These are phyloP conservation scores for Unio delphinus DNA, from an alignment of 2,888 invertebrate genomes.

Conservation along the genomic window DNA sequence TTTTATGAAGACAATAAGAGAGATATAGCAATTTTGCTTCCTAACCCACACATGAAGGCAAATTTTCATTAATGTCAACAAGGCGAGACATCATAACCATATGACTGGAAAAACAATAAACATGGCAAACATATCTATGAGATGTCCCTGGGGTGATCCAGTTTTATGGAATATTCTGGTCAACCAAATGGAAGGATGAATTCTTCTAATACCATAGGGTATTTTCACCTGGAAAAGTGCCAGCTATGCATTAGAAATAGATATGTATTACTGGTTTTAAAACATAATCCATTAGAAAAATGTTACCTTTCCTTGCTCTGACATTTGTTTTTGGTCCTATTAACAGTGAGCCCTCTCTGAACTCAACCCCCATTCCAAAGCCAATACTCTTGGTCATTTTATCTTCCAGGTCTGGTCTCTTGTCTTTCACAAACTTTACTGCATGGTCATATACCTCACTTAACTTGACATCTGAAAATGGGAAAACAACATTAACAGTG, in stretches of 20 bases:
- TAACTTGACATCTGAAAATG: constrained; percentile 80
- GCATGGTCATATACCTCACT: constrained; percentile 90
- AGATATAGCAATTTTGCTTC: no score
- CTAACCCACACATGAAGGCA: no score
- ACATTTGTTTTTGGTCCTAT: constrained; percentile 91
- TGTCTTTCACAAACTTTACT: constrained; percentile 85
- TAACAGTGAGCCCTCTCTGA: constrained; percentile 93
- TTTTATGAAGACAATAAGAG: no score
- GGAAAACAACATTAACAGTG: constrained; percentile 1
- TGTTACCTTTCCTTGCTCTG: constrained; percentile 81
- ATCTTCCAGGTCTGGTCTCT: constrained; percentile 87
- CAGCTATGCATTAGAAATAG: neutral
- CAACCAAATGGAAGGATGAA: neutral
- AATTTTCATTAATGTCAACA: no score
- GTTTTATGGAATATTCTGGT: neutral
- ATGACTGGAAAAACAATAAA: no score
- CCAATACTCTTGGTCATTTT: constrained; percentile 96
- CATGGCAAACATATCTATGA: no score
- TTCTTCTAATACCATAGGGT: neutral
- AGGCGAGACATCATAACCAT: no score
- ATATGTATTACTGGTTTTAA: neutral
- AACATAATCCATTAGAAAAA: neutral
- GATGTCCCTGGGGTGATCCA: no score
- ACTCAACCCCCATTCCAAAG: constrained; percentile 98
- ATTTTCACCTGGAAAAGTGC: neutral